Conservation (phyloP, 2,888 invertebrate species). For the Parnassius apollo region DNA sequence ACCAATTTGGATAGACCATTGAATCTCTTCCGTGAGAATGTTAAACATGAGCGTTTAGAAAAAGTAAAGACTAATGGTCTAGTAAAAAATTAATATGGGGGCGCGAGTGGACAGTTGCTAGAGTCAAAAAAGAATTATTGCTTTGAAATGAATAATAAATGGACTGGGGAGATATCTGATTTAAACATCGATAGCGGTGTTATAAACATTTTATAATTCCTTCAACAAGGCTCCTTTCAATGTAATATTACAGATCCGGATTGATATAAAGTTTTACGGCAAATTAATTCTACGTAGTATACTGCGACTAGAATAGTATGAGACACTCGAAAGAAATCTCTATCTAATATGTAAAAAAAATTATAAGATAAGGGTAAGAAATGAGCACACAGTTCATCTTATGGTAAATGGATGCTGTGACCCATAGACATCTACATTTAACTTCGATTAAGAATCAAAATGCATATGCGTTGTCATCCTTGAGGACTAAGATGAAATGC, state of each 20-base stretch:
- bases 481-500: too few relatives aligned
- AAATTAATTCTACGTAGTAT: too few relatives aligned
- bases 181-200: conserved; percentile 50
- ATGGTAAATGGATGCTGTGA: too few relatives aligned
- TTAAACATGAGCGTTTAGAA: conserved; percentile 70
- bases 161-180: conserved; percentile 53
- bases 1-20: conserved; percentile 58
- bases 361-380: too few relatives aligned
- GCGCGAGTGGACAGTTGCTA: conserved; percentile 73
- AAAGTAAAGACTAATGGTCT: conserved; percentile 50
- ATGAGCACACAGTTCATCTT: too few relatives aligned
- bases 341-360: too few relatives aligned
- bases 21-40: conserved; percentile 77
- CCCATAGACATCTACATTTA: too few relatives aligned
- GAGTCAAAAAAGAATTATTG: conserved; percentile 56
- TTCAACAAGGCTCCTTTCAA: conserved; percentile 7
- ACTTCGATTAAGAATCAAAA: too few relatives aligned
- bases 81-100: conserved; percentile 64
- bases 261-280: too few relatives aligned
- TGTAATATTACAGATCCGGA: neutral
- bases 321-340: too few relatives aligned
- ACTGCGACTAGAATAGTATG: too few relatives aligned
- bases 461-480: too few relatives aligned
- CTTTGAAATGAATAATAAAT: conserved; percentile 63
- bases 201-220: conserved; percentile 16